phyloP scores from a whole-genome alignment of 2,113 vertebrate genomes.

The Nestor notabilis region DNA sequence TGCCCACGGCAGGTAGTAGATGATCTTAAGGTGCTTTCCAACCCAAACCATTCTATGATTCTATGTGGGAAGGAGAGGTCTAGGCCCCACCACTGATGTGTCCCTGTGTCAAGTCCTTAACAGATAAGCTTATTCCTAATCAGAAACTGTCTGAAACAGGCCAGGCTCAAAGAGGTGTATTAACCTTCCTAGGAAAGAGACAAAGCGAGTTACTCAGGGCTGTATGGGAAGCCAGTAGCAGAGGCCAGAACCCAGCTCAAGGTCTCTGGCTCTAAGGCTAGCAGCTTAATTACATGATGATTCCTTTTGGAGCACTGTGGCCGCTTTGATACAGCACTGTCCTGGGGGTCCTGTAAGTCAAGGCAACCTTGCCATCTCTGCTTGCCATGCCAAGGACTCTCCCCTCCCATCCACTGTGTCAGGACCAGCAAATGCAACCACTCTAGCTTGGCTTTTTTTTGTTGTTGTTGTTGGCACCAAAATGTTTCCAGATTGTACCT shows the following conservation, averaged over 20 bases:
- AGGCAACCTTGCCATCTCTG: conserved; percentile 13
- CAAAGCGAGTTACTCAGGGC: neutral
- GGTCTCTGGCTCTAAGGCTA: neutral
- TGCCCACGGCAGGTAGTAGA: no score
- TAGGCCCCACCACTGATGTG: neutral
- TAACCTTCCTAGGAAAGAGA: neutral
- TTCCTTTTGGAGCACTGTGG: neutral
- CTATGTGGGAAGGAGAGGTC: neutral
- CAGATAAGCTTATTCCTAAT: neutral
- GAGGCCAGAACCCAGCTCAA: neutral
- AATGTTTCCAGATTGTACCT: conserved; percentile 75
- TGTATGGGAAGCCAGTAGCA: neutral
- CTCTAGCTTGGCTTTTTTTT: conserved; percentile 11
- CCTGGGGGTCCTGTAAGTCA: neutral
- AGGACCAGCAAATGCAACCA: conserved; percentile 6
- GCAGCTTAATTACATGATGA: neutral
- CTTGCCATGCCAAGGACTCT: neutral
- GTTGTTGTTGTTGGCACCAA: conserved; percentile 66
- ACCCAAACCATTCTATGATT: no score
- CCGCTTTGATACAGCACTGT: neutral
- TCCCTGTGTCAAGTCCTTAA: neutral
- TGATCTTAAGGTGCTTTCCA: no score
- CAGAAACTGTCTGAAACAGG: neutral
- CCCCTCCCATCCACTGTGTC: neutral
- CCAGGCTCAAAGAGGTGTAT: neutral